Evolutionary conservation across 2,888 invertebrate genomes (phyloP).

Genomic region (Cetonia aurata): DNA sequence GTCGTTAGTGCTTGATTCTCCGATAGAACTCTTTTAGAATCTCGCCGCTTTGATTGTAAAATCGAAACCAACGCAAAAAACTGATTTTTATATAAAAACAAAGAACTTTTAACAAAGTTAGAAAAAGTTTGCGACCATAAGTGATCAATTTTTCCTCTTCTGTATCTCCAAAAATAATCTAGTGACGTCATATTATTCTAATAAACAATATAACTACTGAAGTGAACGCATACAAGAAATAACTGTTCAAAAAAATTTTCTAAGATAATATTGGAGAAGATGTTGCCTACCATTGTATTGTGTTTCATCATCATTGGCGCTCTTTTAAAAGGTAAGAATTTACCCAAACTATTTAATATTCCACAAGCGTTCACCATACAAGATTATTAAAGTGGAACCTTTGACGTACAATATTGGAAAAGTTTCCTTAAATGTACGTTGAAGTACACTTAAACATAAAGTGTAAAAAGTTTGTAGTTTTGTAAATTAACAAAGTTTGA

Average conservation of each 20-base stretch:
- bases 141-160: constrained; percentile 11
- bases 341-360: too few relatives aligned
- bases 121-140: constrained; percentile 7
- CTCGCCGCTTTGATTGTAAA: neutral
- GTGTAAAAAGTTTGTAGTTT: too few relatives aligned
- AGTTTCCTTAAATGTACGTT: too few relatives aligned
- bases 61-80: neutral
- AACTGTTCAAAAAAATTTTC: neutral
- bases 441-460: too few relatives aligned
- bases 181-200: constrained; percentile 9
- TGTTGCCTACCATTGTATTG: constrained; percentile 18
- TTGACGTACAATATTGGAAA: too few relatives aligned
- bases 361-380: too few relatives aligned
- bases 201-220: neutral
- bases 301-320: constrained; percentile 18
- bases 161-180: neutral
- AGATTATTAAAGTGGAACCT: too few relatives aligned
- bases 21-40: too few relatives aligned
- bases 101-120: constrained; percentile 29
- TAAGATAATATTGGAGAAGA: constrained; percentile 6
- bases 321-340: constrained; percentile 32
- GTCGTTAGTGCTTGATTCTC: too few relatives aligned
- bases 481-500: too few relatives aligned
- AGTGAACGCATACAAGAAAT: constrained; percentile 12
- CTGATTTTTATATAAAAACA: neutral